Base-by-base conservation (phyloP, 2,888 invertebrate genomes). In the Antitype chi region DNA sequence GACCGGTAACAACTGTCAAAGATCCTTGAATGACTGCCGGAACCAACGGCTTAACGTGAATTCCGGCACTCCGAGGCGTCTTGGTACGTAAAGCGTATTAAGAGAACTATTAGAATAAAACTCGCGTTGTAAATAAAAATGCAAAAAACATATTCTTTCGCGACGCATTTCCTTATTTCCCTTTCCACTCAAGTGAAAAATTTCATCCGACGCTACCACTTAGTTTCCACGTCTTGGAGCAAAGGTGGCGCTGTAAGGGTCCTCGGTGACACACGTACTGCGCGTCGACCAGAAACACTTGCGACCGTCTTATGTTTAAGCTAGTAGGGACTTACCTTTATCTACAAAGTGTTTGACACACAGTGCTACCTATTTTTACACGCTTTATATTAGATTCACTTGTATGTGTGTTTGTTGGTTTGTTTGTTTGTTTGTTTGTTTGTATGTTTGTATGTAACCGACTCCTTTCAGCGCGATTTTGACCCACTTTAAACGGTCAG, bases 221-320 rank as follows among this genome's bases (percentile, higher is more conserved):
- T 62, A 81, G 62, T 73, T 73, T 23, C 64, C 59, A 28, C 83
- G 64, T 47, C 68, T 82, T 38, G 55, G 52, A 17, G 66, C 52
- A 73, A 81, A 73, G 74, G 81, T 76, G 47, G 53, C 53, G 43
- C 38, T 13, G 57, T 53, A 55, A 75, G 82, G 59, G 73, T 78
- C 62, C 74, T 83, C 53, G n/a, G 69, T 79, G 66, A 76, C 82
- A 76, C 70, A 81, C 78, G 82, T 70, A 60, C 67, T 68, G 57
- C 62, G 80, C 66, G 74, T 74, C 70, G 43, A 43, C 64, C 60
- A 80, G 72, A 80, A 81, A 80, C 72, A 80, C 85, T 85, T 47
- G 60, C 32, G 25, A 28, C n/a, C 73, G 60, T 53, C 75, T 67
- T 77, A 77, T 9, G 13, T 17, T 53, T 84, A 78, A 78, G 63